Evolutionary conservation across 1,140 invertebrate genomes (phyloP).

Genomic region (Drosophila prosaltans): DNA sequence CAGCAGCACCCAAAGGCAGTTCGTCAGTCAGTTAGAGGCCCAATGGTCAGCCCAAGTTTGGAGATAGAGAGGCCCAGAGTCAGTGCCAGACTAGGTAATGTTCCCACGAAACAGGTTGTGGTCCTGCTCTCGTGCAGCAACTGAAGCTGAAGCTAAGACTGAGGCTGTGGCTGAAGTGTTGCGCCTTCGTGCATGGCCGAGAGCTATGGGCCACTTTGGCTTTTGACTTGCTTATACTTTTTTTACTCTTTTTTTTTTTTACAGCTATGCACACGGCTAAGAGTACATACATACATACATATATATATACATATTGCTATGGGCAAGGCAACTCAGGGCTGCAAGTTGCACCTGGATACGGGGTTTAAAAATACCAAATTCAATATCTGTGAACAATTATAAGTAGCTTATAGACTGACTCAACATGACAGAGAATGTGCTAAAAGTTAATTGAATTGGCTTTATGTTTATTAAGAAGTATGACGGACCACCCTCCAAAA

Average conservation of each 20-base stretch:
- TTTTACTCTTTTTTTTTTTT: conserved; percentile 52
- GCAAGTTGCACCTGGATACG: conserved; percentile 44
- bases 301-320: conserved; percentile 46
- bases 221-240: conserved; percentile 38
- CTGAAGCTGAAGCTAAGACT: conserved; percentile 23
- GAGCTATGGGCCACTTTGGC: conserved; percentile 74
- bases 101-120: conserved; percentile 83
- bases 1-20: conserved; percentile 22
- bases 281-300: background rate
- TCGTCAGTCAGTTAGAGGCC: conserved; percentile 35
- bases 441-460: conserved; percentile 10
- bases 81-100: conserved; percentile 80
- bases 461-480: conserved; percentile 6
- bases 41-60: conserved; percentile 55
- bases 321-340: conserved; percentile 63
- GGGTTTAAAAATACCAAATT: conserved; percentile 48
- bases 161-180: conserved; percentile 62
- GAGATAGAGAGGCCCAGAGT: conserved; percentile 59
- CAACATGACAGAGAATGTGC: conserved; percentile 3
- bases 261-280: conserved; percentile 62
- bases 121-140: conserved; percentile 38
- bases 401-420: conserved; percentile 9
- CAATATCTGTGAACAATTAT: conserved; percentile 79
- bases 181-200: conserved; percentile 76
- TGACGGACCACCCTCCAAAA: background rate